phyloP scores from a whole-genome alignment of 1,140 invertebrate genomes.

The Apocrypta bakeri region DNA sequence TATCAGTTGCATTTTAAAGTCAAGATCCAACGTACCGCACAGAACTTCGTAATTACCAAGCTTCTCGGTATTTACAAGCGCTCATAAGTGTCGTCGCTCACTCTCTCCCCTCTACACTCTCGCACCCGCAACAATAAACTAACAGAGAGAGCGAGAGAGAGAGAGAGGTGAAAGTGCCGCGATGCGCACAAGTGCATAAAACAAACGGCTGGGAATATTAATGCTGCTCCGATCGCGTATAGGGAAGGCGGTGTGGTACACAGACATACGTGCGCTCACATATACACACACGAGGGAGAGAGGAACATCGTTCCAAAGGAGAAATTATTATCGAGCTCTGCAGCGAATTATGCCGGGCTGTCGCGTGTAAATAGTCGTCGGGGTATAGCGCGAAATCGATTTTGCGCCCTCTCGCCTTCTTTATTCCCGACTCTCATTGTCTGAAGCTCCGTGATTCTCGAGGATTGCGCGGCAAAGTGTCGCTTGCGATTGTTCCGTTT shows the following conservation, averaged over 20 bases:
- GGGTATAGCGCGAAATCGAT: constrained; percentile 9
- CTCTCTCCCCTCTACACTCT: not conserved
- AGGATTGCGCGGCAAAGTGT: constrained; percentile 1
- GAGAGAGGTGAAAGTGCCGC: not conserved
- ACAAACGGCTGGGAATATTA: constrained; percentile 5
- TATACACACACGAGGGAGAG: not conserved
- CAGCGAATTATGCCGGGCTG: constrained; percentile 15
- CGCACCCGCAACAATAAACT: not conserved
- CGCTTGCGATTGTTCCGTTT: not conserved
- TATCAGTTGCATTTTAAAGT: too few species aligned
- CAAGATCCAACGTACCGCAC: too few species aligned
- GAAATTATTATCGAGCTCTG: constrained; percentile 14
- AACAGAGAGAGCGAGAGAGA: not conserved
- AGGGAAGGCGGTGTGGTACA: not conserved
- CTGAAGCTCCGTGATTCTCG: constrained; percentile 2
- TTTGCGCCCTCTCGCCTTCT: constrained; percentile 4
- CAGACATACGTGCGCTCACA: not conserved
- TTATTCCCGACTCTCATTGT: constrained; percentile 9
- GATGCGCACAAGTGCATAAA: constrained; percentile 21
- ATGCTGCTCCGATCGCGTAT: not conserved
- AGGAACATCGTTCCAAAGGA: not conserved
- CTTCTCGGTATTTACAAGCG: not conserved
- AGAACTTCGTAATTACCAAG: not conserved
- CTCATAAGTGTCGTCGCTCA: constrained; percentile 11
- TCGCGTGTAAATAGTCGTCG: constrained; percentile 19